These are phyloP conservation scores for Phaethon lepturus DNA, from an alignment of 2,113 vertebrate genomes.

Conservation along the genomic window DNA sequence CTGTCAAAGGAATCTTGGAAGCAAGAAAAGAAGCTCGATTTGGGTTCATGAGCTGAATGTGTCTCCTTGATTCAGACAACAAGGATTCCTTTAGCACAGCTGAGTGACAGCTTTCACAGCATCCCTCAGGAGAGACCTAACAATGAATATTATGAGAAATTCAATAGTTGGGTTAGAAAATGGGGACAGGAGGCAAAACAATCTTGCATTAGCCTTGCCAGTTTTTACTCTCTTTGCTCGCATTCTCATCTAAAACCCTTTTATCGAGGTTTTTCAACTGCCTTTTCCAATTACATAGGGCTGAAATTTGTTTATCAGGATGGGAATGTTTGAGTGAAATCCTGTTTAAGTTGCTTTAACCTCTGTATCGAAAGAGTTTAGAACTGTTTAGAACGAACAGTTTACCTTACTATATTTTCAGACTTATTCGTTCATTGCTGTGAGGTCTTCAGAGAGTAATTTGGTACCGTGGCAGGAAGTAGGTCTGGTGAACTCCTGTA, in stretches of 20 bases:
- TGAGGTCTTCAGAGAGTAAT: neutral
- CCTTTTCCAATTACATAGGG: constrained; percentile 1
- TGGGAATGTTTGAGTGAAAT: neutral
- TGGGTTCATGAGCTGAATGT: neutral
- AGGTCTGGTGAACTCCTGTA: neutral
- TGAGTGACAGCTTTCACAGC: neutral
- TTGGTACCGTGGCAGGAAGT: neutral
- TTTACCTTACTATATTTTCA: neutral
- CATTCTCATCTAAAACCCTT: neutral
- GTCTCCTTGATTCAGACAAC: neutral
- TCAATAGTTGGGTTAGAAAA: neutral
- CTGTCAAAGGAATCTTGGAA: neutral
- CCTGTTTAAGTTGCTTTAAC: constrained; percentile 25
- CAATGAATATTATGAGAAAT: neutral
- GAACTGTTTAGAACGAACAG: too few species aligned
- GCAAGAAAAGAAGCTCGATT: neutral
- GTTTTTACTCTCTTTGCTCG: neutral
- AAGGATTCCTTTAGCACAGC: neutral
- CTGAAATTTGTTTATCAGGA: neutral
- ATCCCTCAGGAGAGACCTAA: neutral
- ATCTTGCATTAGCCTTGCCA: neutral
- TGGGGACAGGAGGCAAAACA: neutral
- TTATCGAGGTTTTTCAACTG: constrained; percentile 10
- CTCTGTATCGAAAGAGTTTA: too few species aligned
- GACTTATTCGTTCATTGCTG: neutral